Percentiles rank a stretch among this genome's conserved stretches.
Conservation (phyloP, 2,888 invertebrate species). For the Nomada goodeniana region DNA sequence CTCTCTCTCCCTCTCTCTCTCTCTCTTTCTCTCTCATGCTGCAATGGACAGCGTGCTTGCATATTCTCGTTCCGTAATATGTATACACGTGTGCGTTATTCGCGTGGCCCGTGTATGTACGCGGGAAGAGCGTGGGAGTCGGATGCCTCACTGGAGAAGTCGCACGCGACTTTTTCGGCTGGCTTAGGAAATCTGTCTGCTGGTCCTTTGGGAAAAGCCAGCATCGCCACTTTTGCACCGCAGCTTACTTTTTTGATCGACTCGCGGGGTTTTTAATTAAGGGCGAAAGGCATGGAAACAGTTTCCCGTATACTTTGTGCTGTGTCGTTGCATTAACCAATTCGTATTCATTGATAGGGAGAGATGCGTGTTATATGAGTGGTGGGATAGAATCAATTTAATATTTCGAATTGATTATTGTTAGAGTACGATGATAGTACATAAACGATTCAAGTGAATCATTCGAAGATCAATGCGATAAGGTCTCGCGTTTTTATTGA, state of each 20-base stretch:
- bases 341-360: not conserved
- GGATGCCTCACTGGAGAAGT: slow-evolving; percentile 34
- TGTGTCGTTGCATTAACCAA: not conserved
- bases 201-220: too few relatives aligned
- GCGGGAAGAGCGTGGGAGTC: slow-evolving; percentile 35
- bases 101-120: not conserved
- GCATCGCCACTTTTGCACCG: too few relatives aligned
- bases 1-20: slow-evolving; percentile 6
- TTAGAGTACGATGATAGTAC: not conserved
- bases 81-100: not conserved
- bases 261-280: too few relatives aligned
- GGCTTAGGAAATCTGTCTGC: not conserved
- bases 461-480: not conserved
- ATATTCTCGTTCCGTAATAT: not conserved
- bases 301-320: too few relatives aligned
- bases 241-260: too few relatives aligned
- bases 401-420: slow-evolving; percentile 13
- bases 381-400: slow-evolving; percentile 14
- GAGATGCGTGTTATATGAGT: not conserved
- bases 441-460: not conserved
- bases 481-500: not conserved
- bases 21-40: slow-evolving; percentile 40
- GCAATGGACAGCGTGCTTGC: not conserved
- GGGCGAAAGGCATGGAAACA: too few relatives aligned
- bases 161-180: slow-evolving; percentile 21